These are phyloP conservation scores for Uromys caudimaculatus DNA, from an alignment of 2,797 vertebrate species.

Conservation along the genomic window DNA sequence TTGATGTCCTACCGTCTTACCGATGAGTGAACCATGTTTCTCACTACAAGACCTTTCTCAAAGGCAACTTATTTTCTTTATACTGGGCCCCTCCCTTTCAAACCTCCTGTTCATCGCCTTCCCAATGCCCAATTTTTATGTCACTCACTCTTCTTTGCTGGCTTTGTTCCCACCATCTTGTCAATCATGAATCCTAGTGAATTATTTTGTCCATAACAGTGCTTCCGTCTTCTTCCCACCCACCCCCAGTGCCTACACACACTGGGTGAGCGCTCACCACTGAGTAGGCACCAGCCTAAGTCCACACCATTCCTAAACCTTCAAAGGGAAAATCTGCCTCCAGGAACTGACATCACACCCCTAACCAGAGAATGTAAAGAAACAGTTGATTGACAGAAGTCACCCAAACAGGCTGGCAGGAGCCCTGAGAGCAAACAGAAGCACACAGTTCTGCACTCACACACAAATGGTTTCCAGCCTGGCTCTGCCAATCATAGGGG, in stretches of 20 bases:
- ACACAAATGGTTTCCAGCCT: neutral
- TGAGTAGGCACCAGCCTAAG: neutral
- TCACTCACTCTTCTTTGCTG: neutral
- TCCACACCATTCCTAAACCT: neutral
- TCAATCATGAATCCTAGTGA: neutral
- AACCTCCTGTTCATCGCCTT: conserved; percentile 31
- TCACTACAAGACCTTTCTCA: neutral
- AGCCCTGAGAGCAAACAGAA: rapidly evolving
- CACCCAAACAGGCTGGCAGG: rapidly evolving
- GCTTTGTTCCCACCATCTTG: neutral
- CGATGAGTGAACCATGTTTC: no score
- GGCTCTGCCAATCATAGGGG: neutral
- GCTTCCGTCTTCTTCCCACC: neutral
- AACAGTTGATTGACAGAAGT: rapidly evolving
- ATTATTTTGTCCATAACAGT: neutral
- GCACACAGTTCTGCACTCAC: rapidly evolving
- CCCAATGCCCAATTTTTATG: conserved; percentile 10
- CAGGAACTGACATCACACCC: rapidly evolving
- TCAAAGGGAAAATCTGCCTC: neutral
- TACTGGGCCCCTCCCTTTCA: neutral
- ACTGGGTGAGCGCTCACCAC: neutral
- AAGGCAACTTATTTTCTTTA: neutral
- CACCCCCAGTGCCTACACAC: neutral
- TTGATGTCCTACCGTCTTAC: neutral
- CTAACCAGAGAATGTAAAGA: neutral